Evolutionary conservation across 2,113 vertebrate species (phyloP).

Genomic region (Dendrocopos noguchii): DNA sequence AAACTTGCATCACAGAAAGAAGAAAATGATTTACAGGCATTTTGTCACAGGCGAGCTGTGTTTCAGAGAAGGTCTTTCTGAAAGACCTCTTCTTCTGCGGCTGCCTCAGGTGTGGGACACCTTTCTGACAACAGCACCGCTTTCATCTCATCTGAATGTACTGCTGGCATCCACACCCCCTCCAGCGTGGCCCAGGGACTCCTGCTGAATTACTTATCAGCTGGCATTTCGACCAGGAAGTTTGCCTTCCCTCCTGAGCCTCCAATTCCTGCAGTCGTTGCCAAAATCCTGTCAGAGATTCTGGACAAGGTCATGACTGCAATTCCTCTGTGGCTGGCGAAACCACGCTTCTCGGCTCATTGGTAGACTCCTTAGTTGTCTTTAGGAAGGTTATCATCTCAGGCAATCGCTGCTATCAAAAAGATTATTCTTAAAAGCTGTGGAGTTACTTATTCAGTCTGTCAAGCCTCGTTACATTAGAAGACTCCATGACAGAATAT

Average conservation of each 20-base stretch:
- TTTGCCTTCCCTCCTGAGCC: neutral
- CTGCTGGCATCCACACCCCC: neutral
- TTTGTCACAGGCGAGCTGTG: neutral
- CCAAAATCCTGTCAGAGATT: conserved; percentile 66
- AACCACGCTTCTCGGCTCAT: conserved; percentile 57
- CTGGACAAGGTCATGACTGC: conserved; percentile 66
- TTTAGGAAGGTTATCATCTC: conserved; percentile 74
- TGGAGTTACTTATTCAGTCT: conserved; percentile 65
- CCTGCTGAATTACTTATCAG: conserved; percentile 29
- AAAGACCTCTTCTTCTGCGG: neutral
- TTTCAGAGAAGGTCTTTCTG: conserved; percentile 8
- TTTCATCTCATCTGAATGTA: conserved; percentile 47
- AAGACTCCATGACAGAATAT: conserved; percentile 64
- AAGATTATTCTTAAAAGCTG: conserved; percentile 71
- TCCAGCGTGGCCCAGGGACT: neutral
- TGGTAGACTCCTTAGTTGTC: conserved; percentile 59
- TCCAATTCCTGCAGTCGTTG: conserved; percentile 35
- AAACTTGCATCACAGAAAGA: neutral
- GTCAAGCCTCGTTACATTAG: conserved; percentile 70
- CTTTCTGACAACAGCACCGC: neutral
- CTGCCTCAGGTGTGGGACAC: neutral
- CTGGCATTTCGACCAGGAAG: conserved; percentile 46
- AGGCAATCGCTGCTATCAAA: conserved; percentile 57
- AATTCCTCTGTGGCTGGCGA: conserved; percentile 28
- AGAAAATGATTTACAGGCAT: neutral